Base-by-base conservation (phyloP, 64 coral and sea anemone genomes). In the Pocillopora verrucosa region DNA sequence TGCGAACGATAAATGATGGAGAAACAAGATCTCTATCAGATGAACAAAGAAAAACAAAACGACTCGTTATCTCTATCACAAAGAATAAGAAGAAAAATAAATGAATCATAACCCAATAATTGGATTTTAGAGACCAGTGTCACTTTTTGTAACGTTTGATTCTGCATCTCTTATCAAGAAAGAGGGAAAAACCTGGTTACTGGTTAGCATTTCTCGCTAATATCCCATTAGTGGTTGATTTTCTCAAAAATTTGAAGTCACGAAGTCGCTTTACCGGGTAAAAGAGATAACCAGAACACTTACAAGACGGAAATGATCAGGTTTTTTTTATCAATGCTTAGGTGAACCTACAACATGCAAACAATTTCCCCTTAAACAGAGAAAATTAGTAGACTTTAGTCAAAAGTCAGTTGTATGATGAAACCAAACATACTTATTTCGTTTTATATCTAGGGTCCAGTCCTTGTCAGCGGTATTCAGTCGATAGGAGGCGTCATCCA, bases 401-500 rank as follows among this genome's bases (percentile, higher is more conserved):
- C 37, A 36, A 37, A 0, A 86, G 38, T 13, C 4, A 58, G n/a
- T 3, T 10, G 36, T 26, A 10, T 75, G 16, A 75, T 13, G 34
- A 41, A 5, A 36, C 10, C 34, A 19, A 58, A 30, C 63, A 69
- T 74, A 92, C 90, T 92, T 92, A 76, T 92, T 92, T 59, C 74
- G 75, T 62, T 92, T 79, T 22, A 85, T 38, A 59, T 92, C 90
- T 34, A 92, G 83, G 0, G 85, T 86, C 84, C 82, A 87, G 38
- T 92, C n/a, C 63, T 92, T 79, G 34, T 80, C 45, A 68, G 80
- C 57, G 58, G 88, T 61, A 65, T 65, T 72, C 36, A 92, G 11
- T 20, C 37, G n/a, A 58, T 87, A 92, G 24, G 74, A 79, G 10
- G 75, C 65, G 13, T 72, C 79, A 80, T 79, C 61, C 57, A 72